phyloP scores from a whole-genome alignment of 2,113 vertebrate species.

The Takifugu flavidus region DNA sequence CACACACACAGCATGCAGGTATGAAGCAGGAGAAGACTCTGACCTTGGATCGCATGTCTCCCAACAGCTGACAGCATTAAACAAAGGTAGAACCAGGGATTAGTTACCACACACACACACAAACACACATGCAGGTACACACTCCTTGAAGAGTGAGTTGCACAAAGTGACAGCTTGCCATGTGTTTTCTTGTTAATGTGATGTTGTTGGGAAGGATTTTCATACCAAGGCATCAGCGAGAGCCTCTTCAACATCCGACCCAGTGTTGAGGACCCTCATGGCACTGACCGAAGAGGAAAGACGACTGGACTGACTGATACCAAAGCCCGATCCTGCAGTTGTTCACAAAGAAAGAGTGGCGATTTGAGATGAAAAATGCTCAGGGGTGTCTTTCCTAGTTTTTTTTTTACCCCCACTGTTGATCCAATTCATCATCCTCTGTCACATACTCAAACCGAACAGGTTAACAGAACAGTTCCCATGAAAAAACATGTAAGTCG shows the following conservation, averaged over 20 bases:
- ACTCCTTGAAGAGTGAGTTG: conserved; percentile 29
- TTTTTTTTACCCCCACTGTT: background rate
- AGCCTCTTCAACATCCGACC: conserved; percentile 94
- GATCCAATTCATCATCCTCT: conserved; percentile 13
- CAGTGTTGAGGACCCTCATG: conserved; percentile 94
- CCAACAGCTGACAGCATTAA: conserved; percentile 97
- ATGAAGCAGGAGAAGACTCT: conserved; percentile 65
- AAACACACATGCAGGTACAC: conserved; percentile 29
- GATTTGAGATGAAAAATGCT: background rate
- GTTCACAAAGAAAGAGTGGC: conserved; percentile 6
- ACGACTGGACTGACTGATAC: conserved; percentile 90
- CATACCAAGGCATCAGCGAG: conserved; percentile 94
- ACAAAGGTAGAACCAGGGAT: conserved; percentile 69
- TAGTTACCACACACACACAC: conserved; percentile 46
- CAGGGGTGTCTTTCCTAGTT: background rate
- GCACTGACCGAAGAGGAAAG: conserved; percentile 93
- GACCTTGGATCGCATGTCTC: conserved; percentile 99
- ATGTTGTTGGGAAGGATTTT: conserved; percentile 4
- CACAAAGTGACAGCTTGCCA: conserved; percentile 9
- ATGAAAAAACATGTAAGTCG: conserved; percentile 41
- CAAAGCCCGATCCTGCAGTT: conserved; percentile 80
- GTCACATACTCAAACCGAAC: conserved; percentile 8
- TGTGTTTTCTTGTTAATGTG: conserved; percentile 4
- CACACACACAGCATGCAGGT: conserved; percentile 34
- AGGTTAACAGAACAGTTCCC: conserved; percentile 15